These are phyloP conservation scores for Todiramphus chloris DNA, from an alignment of 2,113 vertebrate species.

Conservation along the genomic window DNA sequence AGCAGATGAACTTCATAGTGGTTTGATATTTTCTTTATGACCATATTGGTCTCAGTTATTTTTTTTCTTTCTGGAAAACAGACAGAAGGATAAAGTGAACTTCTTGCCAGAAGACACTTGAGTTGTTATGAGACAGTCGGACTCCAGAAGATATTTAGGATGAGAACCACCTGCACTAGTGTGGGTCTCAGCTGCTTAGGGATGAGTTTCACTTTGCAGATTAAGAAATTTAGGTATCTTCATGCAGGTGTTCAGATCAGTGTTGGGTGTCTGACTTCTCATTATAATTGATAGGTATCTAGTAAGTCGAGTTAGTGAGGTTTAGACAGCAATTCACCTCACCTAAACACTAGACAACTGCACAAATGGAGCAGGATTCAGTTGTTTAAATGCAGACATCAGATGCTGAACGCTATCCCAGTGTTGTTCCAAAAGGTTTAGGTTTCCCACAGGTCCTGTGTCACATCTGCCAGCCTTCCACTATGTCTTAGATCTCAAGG, in stretches of 20 bases:
- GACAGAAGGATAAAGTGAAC: background rate
- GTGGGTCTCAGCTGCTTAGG: background rate
- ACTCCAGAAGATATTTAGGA: background rate
- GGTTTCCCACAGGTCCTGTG: background rate
- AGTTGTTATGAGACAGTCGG: background rate
- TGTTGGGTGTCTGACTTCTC: background rate
- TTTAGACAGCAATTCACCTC: background rate
- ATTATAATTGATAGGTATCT: background rate
- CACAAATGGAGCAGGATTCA: background rate
- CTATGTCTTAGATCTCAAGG: background rate
- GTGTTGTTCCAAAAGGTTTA: background rate
- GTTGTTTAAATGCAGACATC: background rate
- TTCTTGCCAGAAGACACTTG: background rate
- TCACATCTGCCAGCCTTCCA: background rate
- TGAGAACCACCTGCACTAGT: background rate
- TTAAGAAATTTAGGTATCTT: background rate
- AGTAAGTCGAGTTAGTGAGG: background rate
- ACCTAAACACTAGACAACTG: background rate
- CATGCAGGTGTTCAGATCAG: background rate
- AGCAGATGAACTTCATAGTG: background rate
- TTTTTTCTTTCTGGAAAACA: background rate
- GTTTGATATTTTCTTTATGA: background rate
- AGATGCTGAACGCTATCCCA: background rate
- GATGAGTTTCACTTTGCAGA: background rate
- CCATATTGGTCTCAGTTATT: background rate